Base-by-base conservation (phyloP, 2,113 vertebrate species). In the Acrocephalus arundinaceus region DNA sequence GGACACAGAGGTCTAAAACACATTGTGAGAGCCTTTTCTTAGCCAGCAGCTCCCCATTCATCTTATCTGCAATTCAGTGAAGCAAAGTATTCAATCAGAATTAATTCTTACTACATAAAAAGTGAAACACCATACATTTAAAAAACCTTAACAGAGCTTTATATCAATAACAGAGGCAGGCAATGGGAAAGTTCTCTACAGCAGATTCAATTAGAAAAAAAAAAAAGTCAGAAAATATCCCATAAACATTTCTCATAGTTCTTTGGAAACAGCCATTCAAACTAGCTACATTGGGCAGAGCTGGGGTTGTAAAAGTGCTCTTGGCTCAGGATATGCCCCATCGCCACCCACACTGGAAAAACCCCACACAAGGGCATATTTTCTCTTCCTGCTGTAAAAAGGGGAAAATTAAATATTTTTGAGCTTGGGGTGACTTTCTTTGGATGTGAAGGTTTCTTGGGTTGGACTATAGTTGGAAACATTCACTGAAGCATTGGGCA, bases 11-110 rank as follows among this genome's bases (percentile, higher is more conserved):
- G 63, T 88, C 96, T 92, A 79, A 86, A 86, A 28, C 59, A 61
- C 81, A 67, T 55, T 59, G n/a, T 30, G 54, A 68, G 76, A 31
- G 33, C 72, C 84, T 62, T 95, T 92, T 84, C 89, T 73, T 83
- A 96, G 68, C 77, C 90, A 89, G 57, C 79, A 90, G 90, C 76
- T 93, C n/a, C 61, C 51, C 72, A 93, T 94, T 95, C 90, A 93
- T 95, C 94, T 96, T 93, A 88, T 85, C 86, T 80, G 35, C 58
- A 85, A 61, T 87, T 94, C 89, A 80, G 55, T 86, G 66, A 95
- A 94, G 61, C 57, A 55, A 37, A 93, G 51, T 71, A 87, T 91
- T 87, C 85, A 71, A 67, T 67, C 43, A 65, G 58, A 72, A 90
- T 77, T 90, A 90, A 71, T 85, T 85, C 65, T 58, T 58, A 39